Conservation (phyloP, 2,797 vertebrate genomes). For the Vespertilio murinus region DNA sequence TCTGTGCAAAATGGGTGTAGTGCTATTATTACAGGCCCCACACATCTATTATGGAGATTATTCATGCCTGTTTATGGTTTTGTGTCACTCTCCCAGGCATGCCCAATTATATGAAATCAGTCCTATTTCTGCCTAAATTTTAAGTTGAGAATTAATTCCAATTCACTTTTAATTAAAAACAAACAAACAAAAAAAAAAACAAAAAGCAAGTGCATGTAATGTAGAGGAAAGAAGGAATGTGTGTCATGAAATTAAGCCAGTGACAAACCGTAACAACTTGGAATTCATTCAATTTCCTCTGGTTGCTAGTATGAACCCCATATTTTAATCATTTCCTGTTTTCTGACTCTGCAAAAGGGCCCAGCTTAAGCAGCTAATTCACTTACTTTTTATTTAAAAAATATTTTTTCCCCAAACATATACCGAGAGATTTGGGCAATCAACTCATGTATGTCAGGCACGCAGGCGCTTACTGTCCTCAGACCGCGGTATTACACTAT, state of each 20-base stretch:
- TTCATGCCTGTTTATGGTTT: background rate
- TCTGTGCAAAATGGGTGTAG: background rate
- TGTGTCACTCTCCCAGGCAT: background rate
- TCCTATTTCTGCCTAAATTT: conserved; percentile 21
- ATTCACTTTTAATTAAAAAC: conserved; percentile 21
- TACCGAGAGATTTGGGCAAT: background rate
- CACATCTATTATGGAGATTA: background rate
- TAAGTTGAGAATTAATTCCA: background rate
- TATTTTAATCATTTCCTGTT: conserved; percentile 47
- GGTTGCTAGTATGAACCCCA: background rate
- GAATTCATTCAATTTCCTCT: background rate
- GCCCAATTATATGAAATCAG: background rate
- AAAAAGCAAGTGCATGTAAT: background rate
- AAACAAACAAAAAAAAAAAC: no score
- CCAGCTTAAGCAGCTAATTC: conserved; percentile 14
- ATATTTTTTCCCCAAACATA: background rate
- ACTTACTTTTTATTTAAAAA: background rate
- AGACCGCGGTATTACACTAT: background rate
- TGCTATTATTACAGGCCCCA: background rate
- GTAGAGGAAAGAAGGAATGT: background rate
- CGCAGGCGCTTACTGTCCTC: background rate
- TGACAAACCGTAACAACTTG: background rate
- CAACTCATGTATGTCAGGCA: background rate
- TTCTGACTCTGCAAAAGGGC: conserved; percentile 15
- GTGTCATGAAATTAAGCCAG: background rate